Evolutionary conservation across 2,113 vertebrate genomes (phyloP).

Genomic region (Onychostruthus taczanowskii): DNA sequence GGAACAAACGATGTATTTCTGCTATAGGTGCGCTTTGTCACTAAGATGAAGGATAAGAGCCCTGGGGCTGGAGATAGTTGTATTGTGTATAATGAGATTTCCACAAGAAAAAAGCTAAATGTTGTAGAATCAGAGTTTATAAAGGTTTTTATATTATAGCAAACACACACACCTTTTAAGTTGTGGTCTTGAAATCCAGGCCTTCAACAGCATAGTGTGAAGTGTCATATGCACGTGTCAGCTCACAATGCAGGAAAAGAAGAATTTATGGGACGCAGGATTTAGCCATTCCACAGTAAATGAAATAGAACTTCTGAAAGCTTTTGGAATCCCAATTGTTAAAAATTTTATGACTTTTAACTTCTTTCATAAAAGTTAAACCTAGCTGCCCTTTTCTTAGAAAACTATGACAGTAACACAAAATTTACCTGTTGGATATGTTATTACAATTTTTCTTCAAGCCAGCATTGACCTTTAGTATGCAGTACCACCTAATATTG

Average conservation of each 20-base stretch:
- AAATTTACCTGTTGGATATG: neutral
- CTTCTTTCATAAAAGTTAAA: neutral
- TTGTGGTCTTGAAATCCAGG: neutral
- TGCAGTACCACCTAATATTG: neutral
- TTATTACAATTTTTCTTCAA: slow-evolving; percentile 12
- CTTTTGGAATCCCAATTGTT: neutral
- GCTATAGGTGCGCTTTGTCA: neutral
- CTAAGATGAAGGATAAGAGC: neutral
- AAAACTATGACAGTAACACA: neutral
- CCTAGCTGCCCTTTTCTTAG: neutral
- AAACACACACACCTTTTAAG: neutral
- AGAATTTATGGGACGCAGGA: neutral
- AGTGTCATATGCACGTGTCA: neutral
- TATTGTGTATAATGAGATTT: neutral
- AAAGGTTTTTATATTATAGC: neutral
- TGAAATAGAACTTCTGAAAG: neutral
- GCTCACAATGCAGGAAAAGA: neutral
- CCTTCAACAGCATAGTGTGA: neutral
- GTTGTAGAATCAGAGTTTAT: neutral
- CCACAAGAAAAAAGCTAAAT: neutral
- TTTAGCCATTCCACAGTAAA: neutral
- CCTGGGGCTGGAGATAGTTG: neutral
- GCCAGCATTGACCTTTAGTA: neutral
- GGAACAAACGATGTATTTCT: neutral
- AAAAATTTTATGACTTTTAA: neutral